These are phyloP conservation scores for Dermolepida albohirtum DNA, from an alignment of 2,888 invertebrate genomes.

Conservation along the genomic window DNA sequence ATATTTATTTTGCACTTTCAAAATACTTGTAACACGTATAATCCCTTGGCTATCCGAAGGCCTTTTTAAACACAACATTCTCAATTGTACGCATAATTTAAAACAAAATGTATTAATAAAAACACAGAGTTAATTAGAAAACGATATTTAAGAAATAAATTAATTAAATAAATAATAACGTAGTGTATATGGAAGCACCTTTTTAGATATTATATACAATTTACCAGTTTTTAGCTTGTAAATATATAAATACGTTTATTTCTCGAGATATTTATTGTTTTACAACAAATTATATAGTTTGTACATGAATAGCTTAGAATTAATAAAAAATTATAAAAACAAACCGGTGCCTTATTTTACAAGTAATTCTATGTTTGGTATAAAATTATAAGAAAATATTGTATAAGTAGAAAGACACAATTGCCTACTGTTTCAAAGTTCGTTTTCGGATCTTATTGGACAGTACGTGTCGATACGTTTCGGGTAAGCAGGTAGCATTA, in stretches of 20 bases:
- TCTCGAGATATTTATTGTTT: constrained; percentile 39
- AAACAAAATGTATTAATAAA: constrained; percentile 16
- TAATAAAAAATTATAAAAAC: constrained; percentile 39
- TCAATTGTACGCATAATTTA: background rate
- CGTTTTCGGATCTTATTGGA: constrained; percentile 13
- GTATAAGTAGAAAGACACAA: background rate
- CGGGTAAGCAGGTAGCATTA: constrained; percentile 52
- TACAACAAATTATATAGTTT: constrained; percentile 38
- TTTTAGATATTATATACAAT: constrained; percentile 38
- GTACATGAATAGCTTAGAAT: constrained; percentile 39
- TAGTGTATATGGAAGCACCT: constrained; percentile 30
- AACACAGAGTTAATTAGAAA: constrained; percentile 7
- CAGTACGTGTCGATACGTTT: constrained; percentile 13
- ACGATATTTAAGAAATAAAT: constrained; percentile 19
- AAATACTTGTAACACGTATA: no score
- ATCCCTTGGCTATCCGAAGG: no score
- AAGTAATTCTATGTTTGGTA: background rate
- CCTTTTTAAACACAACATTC: no score
- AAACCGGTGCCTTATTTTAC: constrained; percentile 17
- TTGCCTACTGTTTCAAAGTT: background rate
- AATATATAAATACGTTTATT: constrained; percentile 33
- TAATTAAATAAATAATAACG: constrained; percentile 13
- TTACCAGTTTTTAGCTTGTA: constrained; percentile 36
- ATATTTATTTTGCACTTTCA: no score
- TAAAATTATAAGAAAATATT: constrained; percentile 2